Base-by-base conservation (phyloP, 2,888 invertebrate species). In the Heterodera filipjevi region DNA sequence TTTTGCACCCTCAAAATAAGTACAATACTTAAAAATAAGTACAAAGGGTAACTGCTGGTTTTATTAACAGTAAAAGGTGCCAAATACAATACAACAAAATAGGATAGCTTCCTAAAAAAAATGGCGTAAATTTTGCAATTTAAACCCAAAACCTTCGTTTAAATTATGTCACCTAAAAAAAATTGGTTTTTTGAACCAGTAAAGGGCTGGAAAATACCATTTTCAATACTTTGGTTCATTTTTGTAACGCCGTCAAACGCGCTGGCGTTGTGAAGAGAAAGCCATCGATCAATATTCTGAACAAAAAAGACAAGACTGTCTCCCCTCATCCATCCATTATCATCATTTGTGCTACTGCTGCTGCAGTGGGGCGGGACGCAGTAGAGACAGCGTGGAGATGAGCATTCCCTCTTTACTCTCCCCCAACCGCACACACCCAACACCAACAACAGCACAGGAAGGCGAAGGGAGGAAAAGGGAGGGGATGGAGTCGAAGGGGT, bases 61-160 rank as follows among this genome's bases (percentile, higher is more conserved):
- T 19, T 35, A 73, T n/a, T 39, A 73, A 59, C n/a, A 32, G 74
- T 10, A 76, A 76, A 76, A 30, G n/a, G 3, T n/a, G n/a, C n/a
- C 5, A 27, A 27, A 68, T 39, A 39, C 39, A 39, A 39, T 39
- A 39, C n/a, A 39, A 39, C 6, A 6, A 39, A 39, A 39, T 10
- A 39, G 12, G 39, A 12, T 10, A 39, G 39, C 39, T 39, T 39
- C 39, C 39, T 39, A 39, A 10, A 6, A n/a, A 30, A 32, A 30
- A 32, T 14, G 49, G 30, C 33, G 22, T 27, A 75, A 49, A 49
- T 71, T 75, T 46, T 71, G n/a, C 22, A 71, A 76, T n/a, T n/a
- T n/a, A 74, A 76, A 19, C 39, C 76, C 76, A 76, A 76, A 64
- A 32, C 44, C 32, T 75, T n/a, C n/a, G n/a, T n/a, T n/a, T n/a